These are phyloP conservation scores for Chironomus striatipennis DNA, from an alignment of 1,140 invertebrate genomes.

Conservation along the genomic window DNA sequence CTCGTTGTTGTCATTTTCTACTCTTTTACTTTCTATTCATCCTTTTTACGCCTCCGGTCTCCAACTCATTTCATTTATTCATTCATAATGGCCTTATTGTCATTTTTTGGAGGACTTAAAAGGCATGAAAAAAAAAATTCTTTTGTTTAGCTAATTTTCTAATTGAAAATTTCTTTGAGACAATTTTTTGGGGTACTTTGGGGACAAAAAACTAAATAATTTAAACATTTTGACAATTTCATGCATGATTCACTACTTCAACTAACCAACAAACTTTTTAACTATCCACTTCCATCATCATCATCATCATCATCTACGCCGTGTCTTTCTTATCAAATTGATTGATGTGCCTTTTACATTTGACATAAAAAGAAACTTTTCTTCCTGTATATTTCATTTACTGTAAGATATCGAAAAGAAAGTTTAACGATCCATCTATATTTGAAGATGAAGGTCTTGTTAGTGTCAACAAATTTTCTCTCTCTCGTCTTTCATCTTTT, in stretches of 20 bases:
- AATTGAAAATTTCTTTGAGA: background rate
- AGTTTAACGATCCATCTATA: background rate
- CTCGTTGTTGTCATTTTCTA: background rate
- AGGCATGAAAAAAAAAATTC: background rate
- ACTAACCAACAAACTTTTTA: too few relatives aligned
- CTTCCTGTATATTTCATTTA: background rate
- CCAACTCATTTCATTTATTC: constrained; percentile 1
- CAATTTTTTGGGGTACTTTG: too few relatives aligned
- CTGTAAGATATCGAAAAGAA: background rate
- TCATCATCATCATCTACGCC: background rate
- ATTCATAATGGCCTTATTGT: background rate
- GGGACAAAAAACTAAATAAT: too few relatives aligned
- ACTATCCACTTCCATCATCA: too few relatives aligned
- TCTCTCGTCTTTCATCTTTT: background rate
- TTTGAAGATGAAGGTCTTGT: background rate
- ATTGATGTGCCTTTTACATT: background rate
- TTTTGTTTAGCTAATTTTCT: background rate
- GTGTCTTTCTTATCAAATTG: background rate
- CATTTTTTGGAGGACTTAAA: background rate
- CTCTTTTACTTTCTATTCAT: too few relatives aligned
- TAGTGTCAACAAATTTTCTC: background rate
- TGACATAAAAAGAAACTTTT: too few relatives aligned
- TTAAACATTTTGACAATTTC: too few relatives aligned
- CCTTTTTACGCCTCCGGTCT: background rate
- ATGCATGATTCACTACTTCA: too few relatives aligned